These are phyloP conservation scores for Gallinago undulata DNA, from an alignment of 2,113 vertebrate species.

Conservation along the genomic window DNA sequence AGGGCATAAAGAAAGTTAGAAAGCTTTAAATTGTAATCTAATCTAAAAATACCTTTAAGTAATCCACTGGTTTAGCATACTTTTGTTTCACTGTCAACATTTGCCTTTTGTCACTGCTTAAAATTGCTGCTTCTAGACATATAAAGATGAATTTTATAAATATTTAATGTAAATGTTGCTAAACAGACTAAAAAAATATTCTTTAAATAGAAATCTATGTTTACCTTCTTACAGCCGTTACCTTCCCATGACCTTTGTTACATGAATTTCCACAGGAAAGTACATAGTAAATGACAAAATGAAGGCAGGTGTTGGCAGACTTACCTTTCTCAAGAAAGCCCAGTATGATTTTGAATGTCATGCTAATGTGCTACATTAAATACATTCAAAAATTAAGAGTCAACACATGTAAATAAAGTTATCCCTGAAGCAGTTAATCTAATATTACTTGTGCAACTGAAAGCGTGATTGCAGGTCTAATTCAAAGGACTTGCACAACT, in stretches of 20 bases:
- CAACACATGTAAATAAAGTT: background rate
- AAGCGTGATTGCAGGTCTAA: background rate
- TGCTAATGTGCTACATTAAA: background rate
- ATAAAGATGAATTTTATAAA: background rate
- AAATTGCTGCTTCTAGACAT: background rate
- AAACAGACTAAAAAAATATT: background rate
- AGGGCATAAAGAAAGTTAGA: background rate
- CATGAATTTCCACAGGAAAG: background rate
- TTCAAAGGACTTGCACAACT: background rate
- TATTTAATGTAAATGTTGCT: background rate
- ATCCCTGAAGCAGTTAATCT: background rate
- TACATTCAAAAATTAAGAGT: background rate
- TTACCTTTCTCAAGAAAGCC: background rate
- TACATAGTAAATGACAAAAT: background rate
- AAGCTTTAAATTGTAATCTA: background rate
- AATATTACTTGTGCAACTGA: background rate
- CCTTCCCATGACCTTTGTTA: background rate
- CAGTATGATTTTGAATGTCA: background rate
- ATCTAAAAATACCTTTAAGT: background rate
- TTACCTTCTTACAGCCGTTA: background rate
- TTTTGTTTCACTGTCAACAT: background rate
- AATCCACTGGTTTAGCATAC: background rate
- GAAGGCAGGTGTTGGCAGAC: background rate
- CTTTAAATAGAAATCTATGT: background rate
- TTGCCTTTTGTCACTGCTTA: background rate